Evolutionary conservation across 2,797 vertebrate species (phyloP), one percentile per base, ranked within the genome.

Genomic region (Chromobotia macracanthus): DNA sequence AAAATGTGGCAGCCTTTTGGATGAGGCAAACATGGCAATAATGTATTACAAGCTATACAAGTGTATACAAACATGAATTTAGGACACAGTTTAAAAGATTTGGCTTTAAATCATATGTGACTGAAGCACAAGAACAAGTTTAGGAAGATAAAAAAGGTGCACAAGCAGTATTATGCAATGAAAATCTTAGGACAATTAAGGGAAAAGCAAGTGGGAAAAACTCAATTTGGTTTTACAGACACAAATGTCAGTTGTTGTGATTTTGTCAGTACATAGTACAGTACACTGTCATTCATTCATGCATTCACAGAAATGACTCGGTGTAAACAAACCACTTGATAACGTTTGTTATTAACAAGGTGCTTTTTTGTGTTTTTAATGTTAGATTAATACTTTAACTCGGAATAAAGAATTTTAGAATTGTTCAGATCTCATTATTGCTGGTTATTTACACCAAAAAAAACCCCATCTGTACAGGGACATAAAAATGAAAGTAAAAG

Each of bases 231-330:
- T 19, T 19, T 67, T 76, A 68, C 66, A 58, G 9, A 50, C 7
- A 64, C 31, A 50, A 50, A 38, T 28, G 21, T 18, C 72, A 60
- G 21, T 38, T 72, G 50, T 75, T 50, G 16, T 48, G 48, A 55
- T 53, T 55, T 74, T 70, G 28, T 25, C 55, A 91, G 91, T 23
- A 86, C 88, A 76, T 41, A 41, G 38, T 41, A 9, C 38, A 41
- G 38, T 41, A 90, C 90, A 84, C 90, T 91, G 18, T 91, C 90
- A 78, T 83, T 79, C 79, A 91, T 75, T 84, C 90, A 84, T 6
- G 82, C 56, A 82, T 71, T 56, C 72, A 83, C 64, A 67, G 23
- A 77, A 51, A 46, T 10, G 5, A 65, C 71, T 66, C 70, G 71
- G 58, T 31, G 75, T 41, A 69, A 68, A 67, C 19, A 55, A 64